Percentiles rank a stretch among this genome's conserved stretches.
These are phyloP conservation scores for Chloroceryle amazona DNA, from an alignment of 2,797 vertebrate genomes.

Conservation along the genomic window DNA sequence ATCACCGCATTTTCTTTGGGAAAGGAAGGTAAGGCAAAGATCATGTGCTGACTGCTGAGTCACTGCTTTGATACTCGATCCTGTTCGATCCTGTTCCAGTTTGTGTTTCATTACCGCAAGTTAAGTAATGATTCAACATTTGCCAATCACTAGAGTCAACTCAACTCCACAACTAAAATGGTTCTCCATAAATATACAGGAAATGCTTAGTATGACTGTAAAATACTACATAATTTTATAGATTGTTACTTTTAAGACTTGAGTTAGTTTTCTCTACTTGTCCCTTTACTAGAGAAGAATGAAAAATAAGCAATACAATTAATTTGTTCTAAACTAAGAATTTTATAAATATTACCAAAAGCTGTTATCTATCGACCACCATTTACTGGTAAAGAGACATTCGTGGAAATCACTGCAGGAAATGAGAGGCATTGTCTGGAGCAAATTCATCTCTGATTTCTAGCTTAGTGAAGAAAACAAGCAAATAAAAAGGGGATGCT, in stretches of 20 bases:
- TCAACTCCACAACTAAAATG: neutral
- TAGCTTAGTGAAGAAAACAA: slow-evolving; percentile 29
- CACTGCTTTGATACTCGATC: slow-evolving; percentile 40
- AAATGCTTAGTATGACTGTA: neutral
- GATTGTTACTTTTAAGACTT: neutral
- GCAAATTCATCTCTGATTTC: neutral
- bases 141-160: neutral
- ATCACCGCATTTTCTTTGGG: neutral
- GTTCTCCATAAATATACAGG: neutral
- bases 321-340: neutral
- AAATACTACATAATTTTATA: neutral
- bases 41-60: neutral
- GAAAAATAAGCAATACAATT: neutral
- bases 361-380: neutral
- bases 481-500: neutral
- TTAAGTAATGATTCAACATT: neutral
- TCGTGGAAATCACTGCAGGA: slow-evolving; percentile 18
- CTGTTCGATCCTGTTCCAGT: neutral
- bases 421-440: neutral
- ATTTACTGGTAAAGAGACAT: slow-evolving; percentile 6
- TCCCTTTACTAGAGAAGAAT: neutral
- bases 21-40: neutral
- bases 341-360: slow-evolving; percentile 6
- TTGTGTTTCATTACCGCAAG: neutral
- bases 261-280: neutral